These are phyloP conservation scores for Aplodontia rufa DNA, from an alignment of 2,113 vertebrate species.

Conservation along the genomic window DNA sequence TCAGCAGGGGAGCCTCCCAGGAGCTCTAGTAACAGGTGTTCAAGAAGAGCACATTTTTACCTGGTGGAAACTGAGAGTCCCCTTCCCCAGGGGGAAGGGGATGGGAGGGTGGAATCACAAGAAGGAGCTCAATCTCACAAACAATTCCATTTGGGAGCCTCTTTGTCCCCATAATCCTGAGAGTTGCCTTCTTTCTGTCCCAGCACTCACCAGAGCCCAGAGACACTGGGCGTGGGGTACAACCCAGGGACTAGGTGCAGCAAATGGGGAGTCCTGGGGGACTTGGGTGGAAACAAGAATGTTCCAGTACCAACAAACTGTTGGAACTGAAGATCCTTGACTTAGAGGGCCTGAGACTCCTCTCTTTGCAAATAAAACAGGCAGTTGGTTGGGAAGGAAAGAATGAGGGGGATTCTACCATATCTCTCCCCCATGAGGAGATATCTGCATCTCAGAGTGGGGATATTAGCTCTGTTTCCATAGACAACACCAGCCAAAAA, in stretches of 20 bases:
- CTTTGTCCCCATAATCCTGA: not conserved
- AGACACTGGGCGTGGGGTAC: rapidly evolving
- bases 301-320: not conserved
- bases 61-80: rapidly evolving
- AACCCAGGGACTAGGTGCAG: not conserved
- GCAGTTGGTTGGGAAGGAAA: not conserved
- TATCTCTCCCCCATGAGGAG: too few relatives aligned
- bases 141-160: not conserved
- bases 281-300: not conserved
- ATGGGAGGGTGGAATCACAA: not conserved
- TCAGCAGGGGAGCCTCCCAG: not conserved
- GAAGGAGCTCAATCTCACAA: not conserved
- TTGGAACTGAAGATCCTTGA: not conserved
- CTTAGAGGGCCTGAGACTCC: not conserved
- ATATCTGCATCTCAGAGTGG: rapidly evolving
- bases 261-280: not conserved
- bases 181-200: rapidly evolving
- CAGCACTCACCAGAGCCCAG: not conserved
- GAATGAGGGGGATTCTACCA: not conserved
- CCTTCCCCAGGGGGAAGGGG: not conserved
- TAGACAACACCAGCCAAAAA: not conserved
- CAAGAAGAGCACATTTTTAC: not conserved
- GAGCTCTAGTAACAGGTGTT: not conserved
- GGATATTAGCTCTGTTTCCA: not conserved
- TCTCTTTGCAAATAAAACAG: not conserved